These are phyloP conservation scores for Lasiurus cinereus DNA, from an alignment of 2,113 vertebrate species.

Conservation along the genomic window DNA sequence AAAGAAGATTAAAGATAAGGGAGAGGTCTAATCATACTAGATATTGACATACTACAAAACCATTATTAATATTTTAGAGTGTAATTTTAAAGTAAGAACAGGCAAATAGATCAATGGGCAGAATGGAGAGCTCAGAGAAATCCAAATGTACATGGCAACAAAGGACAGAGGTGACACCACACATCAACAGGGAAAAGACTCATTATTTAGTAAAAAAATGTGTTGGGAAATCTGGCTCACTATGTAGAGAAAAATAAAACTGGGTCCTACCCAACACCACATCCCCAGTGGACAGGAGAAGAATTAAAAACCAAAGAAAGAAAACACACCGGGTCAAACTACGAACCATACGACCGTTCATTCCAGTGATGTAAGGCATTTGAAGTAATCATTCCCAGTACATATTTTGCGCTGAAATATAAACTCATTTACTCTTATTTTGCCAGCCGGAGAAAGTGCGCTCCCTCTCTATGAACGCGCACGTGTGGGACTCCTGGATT, in stretches of 20 bases:
- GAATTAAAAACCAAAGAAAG: not conserved
- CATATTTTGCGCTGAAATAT: not conserved
- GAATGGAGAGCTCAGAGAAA: not conserved
- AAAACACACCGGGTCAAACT: no score
- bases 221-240: not conserved
- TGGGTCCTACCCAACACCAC: not conserved
- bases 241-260: conserved; percentile 13
- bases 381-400: not conserved
- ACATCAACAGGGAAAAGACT: not conserved
- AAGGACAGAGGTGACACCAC: not conserved
- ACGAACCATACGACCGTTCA: not conserved
- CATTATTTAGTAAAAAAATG: not conserved
- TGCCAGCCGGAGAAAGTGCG: not conserved
- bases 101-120: not conserved
- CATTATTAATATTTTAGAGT: not conserved
- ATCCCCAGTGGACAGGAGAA: not conserved
- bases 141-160: not conserved
- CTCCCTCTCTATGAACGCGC: not conserved
- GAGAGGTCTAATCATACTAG: not conserved
- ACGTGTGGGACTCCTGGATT: not conserved
- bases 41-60: not conserved
- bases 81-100: conserved; percentile 13
- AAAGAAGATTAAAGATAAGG: not conserved
- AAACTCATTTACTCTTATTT: not conserved
- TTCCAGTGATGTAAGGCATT: not conserved